These are phyloP conservation scores for Alviniconcha marisindica DNA, from an alignment of 1,140 invertebrate genomes.

Conservation along the genomic window DNA sequence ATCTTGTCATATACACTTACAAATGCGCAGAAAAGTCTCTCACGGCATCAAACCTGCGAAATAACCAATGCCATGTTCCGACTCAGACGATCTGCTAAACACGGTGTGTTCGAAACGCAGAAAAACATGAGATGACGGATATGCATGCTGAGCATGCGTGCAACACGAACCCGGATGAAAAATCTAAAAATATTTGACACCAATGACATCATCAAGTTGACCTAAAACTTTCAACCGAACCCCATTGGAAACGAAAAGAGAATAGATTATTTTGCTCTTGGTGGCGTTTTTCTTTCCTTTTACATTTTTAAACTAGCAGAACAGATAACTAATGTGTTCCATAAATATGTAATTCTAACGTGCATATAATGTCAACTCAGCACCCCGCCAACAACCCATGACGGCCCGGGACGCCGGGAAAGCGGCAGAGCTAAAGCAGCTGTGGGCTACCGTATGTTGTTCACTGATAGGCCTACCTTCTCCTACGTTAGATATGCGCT, in stretches of 20 bases:
- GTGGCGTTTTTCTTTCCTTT: not conserved
- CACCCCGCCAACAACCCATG: not conserved
- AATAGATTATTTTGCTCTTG: not conserved
- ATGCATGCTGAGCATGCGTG: conserved; percentile 47
- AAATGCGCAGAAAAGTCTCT: conserved; percentile 19
- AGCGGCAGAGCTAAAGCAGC: not conserved
- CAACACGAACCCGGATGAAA: conserved; percentile 43
- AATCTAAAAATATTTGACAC: conserved; percentile 47
- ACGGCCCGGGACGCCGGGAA: too few relatives aligned
- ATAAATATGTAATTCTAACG: not conserved
- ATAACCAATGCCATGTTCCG: conserved; percentile 30
- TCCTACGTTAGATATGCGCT: not conserved
- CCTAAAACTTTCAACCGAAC: not conserved
- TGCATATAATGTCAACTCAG: not conserved
- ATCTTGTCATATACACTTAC: conserved; percentile 20
- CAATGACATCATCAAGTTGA: conserved; percentile 49
- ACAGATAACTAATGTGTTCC: not conserved
- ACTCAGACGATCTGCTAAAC: conserved; percentile 40
- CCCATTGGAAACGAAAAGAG: not conserved
- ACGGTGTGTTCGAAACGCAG: conserved; percentile 45
- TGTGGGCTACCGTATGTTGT: not conserved
- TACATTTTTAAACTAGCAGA: too few relatives aligned
- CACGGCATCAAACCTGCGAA: not conserved
- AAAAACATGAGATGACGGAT: conserved; percentile 54
- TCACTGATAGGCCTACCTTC: not conserved